Conservation (phyloP, 2,113 vertebrate species). For the Anolis carolinensis region DNA sequence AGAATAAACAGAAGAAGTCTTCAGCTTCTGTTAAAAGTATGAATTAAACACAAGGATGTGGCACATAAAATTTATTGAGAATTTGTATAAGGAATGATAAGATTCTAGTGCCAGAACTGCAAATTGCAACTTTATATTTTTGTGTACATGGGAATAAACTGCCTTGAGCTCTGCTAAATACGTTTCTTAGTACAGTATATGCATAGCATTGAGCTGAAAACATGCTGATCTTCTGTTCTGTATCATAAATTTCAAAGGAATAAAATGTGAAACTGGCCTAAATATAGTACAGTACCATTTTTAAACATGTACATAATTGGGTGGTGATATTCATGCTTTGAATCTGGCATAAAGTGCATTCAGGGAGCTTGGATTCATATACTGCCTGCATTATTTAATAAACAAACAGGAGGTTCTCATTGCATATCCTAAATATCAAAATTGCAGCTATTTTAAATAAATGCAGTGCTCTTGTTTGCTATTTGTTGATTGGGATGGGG, state of each 20-base stretch:
- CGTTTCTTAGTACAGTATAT: too few species aligned
- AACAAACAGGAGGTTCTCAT: too few species aligned
- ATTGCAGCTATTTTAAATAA: background rate
- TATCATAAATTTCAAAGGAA: background rate
- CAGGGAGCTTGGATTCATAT: background rate
- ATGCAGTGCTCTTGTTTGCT: background rate
- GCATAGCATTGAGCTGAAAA: too few species aligned
- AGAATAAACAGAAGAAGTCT: background rate
- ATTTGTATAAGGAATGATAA: background rate
- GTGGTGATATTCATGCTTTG: too few species aligned
- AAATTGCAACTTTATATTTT: background rate
- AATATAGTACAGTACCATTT: background rate
- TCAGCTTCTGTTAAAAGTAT: background rate
- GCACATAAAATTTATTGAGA: background rate
- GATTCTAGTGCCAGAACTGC: background rate
- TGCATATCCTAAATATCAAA: background rate
- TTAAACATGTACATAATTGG: background rate
- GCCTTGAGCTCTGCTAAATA: background rate
- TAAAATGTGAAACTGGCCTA: background rate
- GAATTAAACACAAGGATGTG: fast-evolving
- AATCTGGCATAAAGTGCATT: background rate
- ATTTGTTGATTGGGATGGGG: too few species aligned
- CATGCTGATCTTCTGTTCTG: too few species aligned
- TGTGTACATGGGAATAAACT: background rate
- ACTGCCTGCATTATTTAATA: background rate